Base-by-base conservation (phyloP, 2,113 vertebrate species). In the Cephalopholis sonnerati region DNA sequence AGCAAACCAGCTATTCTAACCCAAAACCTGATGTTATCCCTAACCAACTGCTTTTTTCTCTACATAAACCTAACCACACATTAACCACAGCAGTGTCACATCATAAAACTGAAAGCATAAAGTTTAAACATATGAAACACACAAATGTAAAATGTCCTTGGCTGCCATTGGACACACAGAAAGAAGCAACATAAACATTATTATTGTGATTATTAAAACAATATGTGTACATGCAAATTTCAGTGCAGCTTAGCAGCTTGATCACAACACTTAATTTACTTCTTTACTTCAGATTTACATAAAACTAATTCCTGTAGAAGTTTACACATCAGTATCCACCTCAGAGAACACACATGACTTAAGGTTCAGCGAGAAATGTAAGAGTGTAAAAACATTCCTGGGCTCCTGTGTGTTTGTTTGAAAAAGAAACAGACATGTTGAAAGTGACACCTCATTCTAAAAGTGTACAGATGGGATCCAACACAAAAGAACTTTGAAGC, bases 401-500 rank as follows among this genome's bases (percentile, higher is more conserved):
- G 55, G 54, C 53, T 6, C 24, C n/a, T 58, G 22, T 70, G 55
- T 61, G 54, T 63, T 78, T 59, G 46, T 53, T 78, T 71, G 54
- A 24, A 66, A 59, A 66, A 48, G n/a, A 86, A 89, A 86, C 69
- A 79, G 73, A 79, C 86, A 75, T 64, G 53, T 75, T 86, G 57
- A 78, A 83, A 82, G 81, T 89, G 90, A 87, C 87, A 90, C 86
- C 90, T 91, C 72, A 78, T 39, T 84, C 59, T 63, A 46, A 90
- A 89, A 87, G 84, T 81, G 80, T 91, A 81, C 93, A 93, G 93
- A 91, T 92, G 91, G 91, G 85, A 86, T 86, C 73, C 80, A 78
- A 75, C 87, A 90, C 87, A 87, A 92, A 89, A 92, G 71, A 92
- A 91, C 84, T 92, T 92, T 92, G 79, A 89, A 81, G 67, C 87